Base-by-base conservation (phyloP, 2,113 vertebrate genomes). In the Scortum barcoo region DNA sequence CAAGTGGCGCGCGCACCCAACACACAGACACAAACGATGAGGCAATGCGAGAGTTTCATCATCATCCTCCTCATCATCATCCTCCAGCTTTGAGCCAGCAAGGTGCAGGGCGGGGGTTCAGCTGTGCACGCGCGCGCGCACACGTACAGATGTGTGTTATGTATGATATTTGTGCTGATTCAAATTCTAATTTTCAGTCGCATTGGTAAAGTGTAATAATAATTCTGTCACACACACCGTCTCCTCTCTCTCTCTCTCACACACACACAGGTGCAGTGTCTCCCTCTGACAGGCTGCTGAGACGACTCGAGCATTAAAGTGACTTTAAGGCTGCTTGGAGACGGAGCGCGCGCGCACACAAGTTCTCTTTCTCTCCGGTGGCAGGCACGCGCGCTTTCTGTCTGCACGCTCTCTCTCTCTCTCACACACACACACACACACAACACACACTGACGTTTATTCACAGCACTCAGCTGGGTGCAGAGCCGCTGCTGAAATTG, bases 211-310 rank as follows among this genome's bases (percentile, higher is more conserved):
- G n/a, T 38, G 7, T 24, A n/a, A n/a, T n/a, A n/a, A 7, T 8
- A n/a, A n/a, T 8, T 19, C 3, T 4, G 1, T 33, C 22, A 62
- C 20, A 62, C 42, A 30, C 58, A 40, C 53, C 4, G 13, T 48
- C 12, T 72, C 38, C n/a, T 7, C 69, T 7, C 26, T 9, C 28
- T 20, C 60, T 16, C n/a, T 20, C 60, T n/a, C 33, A n/a, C n/a
- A n/a, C n/a, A n/a, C n/a, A n/a, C n/a, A 57, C 70, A 84, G 70
- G 83, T 44, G 73, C 66, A 67, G 61, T 6, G 38, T n/a, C 30
- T 58, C 2, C 12, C 38, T 6, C 11, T 16, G 5, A 26, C 33
- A 42, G 38, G 12, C 20, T 19, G 24, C 67, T n/a, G n/a, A 46
- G 44, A 60, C 8, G 0, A 66, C 12, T 54, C 13, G 26, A 5